Percentiles rank a stretch among this genome's conserved stretches.
These are phyloP conservation scores for Columba janthina DNA, from an alignment of 2,113 vertebrate species.

Conservation along the genomic window DNA sequence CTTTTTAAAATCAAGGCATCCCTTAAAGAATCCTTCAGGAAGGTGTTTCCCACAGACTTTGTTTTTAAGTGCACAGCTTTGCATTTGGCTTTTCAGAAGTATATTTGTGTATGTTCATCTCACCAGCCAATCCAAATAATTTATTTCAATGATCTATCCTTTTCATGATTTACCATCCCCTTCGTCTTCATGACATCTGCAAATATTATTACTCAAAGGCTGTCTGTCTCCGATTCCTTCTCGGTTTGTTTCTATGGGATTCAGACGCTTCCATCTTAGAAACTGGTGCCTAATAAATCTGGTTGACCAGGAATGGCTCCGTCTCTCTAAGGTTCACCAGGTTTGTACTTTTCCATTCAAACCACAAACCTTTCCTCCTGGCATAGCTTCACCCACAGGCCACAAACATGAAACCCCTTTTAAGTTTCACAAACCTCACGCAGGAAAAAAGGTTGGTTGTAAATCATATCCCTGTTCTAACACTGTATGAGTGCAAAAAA, in stretches of 20 bases:
- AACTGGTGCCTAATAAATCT: neutral
- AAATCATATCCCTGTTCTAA: neutral
- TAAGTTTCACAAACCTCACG: neutral
- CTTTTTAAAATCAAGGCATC: neutral
- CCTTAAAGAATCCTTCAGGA: neutral
- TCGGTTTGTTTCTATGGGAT: conserved; percentile 27
- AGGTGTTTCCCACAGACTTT: neutral
- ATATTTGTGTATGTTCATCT: neutral
- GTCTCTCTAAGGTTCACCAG: neutral
- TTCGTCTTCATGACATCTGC: neutral
- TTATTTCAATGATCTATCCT: neutral
- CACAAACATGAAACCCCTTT: neutral
- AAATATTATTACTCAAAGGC: neutral
- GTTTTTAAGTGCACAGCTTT: neutral
- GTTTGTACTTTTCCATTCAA: neutral
- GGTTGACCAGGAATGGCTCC: neutral
- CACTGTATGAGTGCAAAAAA: neutral
- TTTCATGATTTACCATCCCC: neutral
- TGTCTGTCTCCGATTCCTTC: neutral
- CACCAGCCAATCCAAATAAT: neutral
- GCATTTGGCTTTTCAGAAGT: neutral
- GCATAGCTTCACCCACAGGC: neutral
- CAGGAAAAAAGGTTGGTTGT: neutral
- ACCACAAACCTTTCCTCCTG: neutral
- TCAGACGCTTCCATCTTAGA: neutral